Evolutionary conservation across 2,797 vertebrate species (phyloP), one percentile per base, ranked within the genome.

Genomic region (Enteromius mattozi): DNA sequence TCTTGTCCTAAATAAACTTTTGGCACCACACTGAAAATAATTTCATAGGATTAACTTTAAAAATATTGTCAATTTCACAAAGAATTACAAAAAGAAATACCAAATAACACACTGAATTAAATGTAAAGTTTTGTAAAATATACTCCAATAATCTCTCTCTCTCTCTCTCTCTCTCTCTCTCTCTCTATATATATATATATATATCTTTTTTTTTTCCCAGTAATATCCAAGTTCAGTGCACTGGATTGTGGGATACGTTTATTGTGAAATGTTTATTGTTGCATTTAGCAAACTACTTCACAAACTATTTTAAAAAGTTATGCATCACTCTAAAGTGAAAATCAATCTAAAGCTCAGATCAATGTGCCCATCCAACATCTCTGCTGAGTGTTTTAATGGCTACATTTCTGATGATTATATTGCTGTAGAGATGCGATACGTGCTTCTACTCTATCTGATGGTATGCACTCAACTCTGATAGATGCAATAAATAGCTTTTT

Each of bases 311-410:
- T 2, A 7, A 21, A 21, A 69, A 69, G 30, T 14, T 65, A 33
- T 33, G 30, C 30, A 7, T 65, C 27, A 65, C 30, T 65, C 6
- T 65, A 65, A 33, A 65, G 63, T 17, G 30, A n/a, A n/a, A n/a
- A n/a, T n/a, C n/a, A 76, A 76, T 37, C 14, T 76, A 49, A 76
- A 24, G 10, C 72, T n/a, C 40, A 37, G 35, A 69, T 69, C 35
- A 33, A 33, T 33, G 6, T 33, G 30, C 30, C 61, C 63, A 65
- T 65, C 63, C 7, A 33, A 17, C 30, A 49, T 49, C 45, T 54
- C 33, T 14, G 78, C 81, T 70, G 66, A 79, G 76, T 61, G 75
- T 79, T 71, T 65, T 63, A 70, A 71, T 79, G 83, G 19, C 33
- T 40, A 7, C 24, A 68, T 65, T 10, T 81, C 33, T 30, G 81